Evolutionary conservation across 2,113 vertebrate genomes (phyloP).

Genomic region (Drymodes brunneopygia): DNA sequence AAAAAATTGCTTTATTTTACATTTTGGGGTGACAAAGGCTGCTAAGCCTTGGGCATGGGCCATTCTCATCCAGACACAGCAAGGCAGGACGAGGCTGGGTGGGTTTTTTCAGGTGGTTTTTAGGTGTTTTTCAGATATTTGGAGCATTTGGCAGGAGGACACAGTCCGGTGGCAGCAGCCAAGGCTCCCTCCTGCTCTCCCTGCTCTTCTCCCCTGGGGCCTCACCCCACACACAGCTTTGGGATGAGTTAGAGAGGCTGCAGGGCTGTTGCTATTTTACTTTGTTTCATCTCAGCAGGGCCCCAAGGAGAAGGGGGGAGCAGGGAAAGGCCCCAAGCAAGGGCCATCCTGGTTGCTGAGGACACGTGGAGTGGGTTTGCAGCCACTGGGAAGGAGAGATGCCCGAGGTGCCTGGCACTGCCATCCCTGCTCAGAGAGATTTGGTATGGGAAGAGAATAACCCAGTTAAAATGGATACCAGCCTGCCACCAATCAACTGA

Average conservation of each 20-base stretch:
- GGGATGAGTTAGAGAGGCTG: accelerated
- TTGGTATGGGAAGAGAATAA: background rate
- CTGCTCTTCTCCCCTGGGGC: background rate
- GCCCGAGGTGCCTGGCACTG: background rate
- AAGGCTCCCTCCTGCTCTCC: background rate
- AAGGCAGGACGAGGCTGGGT: accelerated
- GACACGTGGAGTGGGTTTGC: accelerated
- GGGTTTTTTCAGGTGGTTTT: background rate
- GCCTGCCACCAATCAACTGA: accelerated
- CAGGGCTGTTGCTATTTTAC: accelerated
- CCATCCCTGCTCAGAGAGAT: accelerated
- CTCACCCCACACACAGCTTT: accelerated
- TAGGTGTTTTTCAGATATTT: background rate
- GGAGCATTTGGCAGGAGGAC: accelerated
- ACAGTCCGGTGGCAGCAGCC: accelerated
- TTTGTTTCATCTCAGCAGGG: background rate
- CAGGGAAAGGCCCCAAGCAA: accelerated
- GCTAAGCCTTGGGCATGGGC: accelerated
- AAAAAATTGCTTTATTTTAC: background rate
- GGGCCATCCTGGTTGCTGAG: accelerated
- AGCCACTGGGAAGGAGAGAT: accelerated
- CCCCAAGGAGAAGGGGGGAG: background rate
- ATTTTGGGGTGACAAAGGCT: accelerated
- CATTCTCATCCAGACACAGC: accelerated
- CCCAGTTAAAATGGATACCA: accelerated